A percentile compares a stretch with the other conserved stretches of the same genome.
phyloP scores from a whole-genome alignment of 2,797 vertebrate species.

The Characodon lateralis region DNA sequence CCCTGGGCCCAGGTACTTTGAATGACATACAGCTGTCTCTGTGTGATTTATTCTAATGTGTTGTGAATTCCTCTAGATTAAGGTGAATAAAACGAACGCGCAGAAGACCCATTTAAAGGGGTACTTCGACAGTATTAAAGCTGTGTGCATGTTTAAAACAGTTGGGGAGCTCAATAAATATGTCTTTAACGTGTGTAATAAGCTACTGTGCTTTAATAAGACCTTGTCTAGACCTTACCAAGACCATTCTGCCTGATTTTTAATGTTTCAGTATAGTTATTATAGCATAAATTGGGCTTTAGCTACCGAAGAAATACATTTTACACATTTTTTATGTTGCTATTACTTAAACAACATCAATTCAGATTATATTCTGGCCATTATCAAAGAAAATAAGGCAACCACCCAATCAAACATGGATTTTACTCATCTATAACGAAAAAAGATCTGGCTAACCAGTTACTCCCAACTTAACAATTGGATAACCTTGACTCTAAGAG shows the following conservation, averaged over 20 bases:
- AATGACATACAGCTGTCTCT: no score
- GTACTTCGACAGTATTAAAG: no score
- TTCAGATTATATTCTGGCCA: neutral
- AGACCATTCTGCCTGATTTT: neutral
- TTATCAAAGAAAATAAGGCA: conserved; percentile 19
- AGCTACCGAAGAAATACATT: neutral
- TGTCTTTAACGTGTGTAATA: neutral
- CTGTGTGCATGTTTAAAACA: neutral
- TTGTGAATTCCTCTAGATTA: no score
- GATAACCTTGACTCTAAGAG: conserved; percentile 50
- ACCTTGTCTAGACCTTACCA: no score
- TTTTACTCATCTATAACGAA: neutral
- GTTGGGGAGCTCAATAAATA: neutral
- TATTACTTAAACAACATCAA: neutral
- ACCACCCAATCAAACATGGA: conserved; percentile 3
- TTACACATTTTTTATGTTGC: neutral
- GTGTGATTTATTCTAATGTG: no score
- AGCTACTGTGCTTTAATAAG: neutral
- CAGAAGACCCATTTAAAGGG: no score
- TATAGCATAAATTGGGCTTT: neutral
- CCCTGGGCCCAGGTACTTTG: no score
- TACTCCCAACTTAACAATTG: neutral
- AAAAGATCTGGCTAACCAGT: conserved; percentile 4
- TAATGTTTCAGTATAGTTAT: neutral
- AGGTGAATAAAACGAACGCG: no score